A percentile compares a stretch with the other conserved stretches of the same genome.
These are phyloP conservation scores for Tauraco hartlaubi DNA, from an alignment of 2,797 vertebrate species.

Conservation along the genomic window DNA sequence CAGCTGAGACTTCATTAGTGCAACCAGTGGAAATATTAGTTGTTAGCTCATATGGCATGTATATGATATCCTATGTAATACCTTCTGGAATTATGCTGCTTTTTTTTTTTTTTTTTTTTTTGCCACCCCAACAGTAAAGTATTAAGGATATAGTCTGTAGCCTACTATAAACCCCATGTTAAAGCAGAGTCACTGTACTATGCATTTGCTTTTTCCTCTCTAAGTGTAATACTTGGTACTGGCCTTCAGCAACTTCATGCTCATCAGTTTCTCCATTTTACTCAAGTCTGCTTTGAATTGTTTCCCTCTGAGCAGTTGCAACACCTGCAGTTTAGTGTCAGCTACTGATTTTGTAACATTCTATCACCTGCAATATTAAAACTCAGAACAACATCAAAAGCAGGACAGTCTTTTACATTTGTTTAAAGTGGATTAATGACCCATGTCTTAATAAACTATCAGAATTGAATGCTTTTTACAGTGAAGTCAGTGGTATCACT, in stretches of 20 bases:
- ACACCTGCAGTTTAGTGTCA: background rate
- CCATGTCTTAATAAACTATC: background rate
- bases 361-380: background rate
- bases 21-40: background rate
- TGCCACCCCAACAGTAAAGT: background rate
- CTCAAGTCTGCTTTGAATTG: background rate
- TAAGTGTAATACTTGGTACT: background rate
- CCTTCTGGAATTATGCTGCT: background rate
- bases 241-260: background rate
- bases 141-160: background rate
- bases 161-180: background rate
- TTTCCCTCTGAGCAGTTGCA: background rate
- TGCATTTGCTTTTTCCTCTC: background rate
- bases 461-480: background rate
- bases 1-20: background rate
- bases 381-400: background rate
- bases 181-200: background rate
- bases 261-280: background rate
- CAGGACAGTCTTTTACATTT: background rate
- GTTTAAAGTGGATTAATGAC: background rate
- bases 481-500: background rate
- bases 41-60: background rate
- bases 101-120: background rate
- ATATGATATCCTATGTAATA: background rate
- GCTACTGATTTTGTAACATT: background rate